Base-by-base conservation (phyloP, 2,113 vertebrate genomes). In the Aldabrachelys gigantea region DNA sequence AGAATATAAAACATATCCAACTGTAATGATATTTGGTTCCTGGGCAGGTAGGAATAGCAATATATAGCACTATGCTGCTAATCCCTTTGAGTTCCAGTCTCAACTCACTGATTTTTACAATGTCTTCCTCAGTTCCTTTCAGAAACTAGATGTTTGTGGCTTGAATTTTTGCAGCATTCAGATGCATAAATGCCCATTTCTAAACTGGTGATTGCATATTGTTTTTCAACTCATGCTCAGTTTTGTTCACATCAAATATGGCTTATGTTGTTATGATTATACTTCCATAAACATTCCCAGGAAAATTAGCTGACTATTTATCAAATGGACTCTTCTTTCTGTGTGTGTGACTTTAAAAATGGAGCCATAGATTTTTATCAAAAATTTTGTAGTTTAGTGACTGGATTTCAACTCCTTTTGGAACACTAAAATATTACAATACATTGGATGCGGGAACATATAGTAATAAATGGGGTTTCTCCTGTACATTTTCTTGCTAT, bases 201-300 rank as follows among this genome's bases (percentile, higher is more conserved):
- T 94, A 91, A 92, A 84, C 76, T 65, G 62, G 79, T 96, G 97
- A 97, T 96, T 97, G 69, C 90, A 5, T 85, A 85, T 83, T 96
- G 94, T 90, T 92, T 96, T 83, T 75, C 57, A 54, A 52, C 92
- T 52, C 49, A 16, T 76, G 17, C 78, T 85, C 65, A 80, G 2
- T 94, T 96, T 87, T 62, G 76, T 76, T 91, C 85, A 72, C n/a
- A 84, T 50, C 50, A 72, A 90, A 57, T 27, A 57, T 90, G 84
- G 41, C 69, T 65, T 56, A 41, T 25, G 85, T 84, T 91, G 80
- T 52, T 82, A 89, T 94, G 94, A 95, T 94, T 90, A 52, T 75
- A 72, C 25, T 95, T 92, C 89, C 85, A 93, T 10, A 92, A 92
- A 92, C 85, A 85, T 69, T 81, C 81, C 72, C 38, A 38, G 52